Percentiles rank a stretch among this genome's conserved stretches.
Conservation (phyloP, 2,797 vertebrate genomes). For the Microtus obscurus region DNA sequence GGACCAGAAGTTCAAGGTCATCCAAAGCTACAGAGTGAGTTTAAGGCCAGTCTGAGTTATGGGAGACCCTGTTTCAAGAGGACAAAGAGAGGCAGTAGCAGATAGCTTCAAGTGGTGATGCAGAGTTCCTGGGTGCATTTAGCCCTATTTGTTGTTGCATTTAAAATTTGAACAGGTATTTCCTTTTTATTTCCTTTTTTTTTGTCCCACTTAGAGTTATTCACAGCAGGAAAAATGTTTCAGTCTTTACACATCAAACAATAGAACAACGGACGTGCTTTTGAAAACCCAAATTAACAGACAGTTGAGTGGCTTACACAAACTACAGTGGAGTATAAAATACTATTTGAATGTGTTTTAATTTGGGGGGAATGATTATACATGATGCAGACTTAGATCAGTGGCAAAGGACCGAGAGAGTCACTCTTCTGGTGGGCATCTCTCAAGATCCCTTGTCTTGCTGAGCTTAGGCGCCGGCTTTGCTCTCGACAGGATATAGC, state of each 20-base stretch:
- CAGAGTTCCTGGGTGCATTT: neutral
- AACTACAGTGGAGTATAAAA: neutral
- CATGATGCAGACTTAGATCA: neutral
- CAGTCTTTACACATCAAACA: neutral
- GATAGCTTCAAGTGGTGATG: neutral
- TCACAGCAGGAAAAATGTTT: neutral
- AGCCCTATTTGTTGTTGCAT: neutral
- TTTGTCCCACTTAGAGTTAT: neutral
- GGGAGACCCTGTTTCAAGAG: neutral
- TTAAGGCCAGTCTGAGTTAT: neutral
- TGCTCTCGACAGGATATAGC: neutral
- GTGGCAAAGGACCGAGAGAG: neutral
- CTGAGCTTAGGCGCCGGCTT: neutral
- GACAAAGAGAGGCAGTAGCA: neutral
- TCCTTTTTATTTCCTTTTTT: neutral
- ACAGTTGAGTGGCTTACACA: neutral
- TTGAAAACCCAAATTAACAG: neutral
- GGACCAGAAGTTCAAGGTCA: neutral
- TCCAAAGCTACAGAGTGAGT: neutral
- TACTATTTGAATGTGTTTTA: neutral
- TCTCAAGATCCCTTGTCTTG: neutral
- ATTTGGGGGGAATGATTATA: neutral
- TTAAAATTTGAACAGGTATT: conserved; percentile 16
- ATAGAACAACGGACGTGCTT: neutral
- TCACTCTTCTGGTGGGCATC: neutral